Base-by-base conservation (phyloP, 2,888 invertebrate genomes). In the Ceratothoa steindachneri region DNA sequence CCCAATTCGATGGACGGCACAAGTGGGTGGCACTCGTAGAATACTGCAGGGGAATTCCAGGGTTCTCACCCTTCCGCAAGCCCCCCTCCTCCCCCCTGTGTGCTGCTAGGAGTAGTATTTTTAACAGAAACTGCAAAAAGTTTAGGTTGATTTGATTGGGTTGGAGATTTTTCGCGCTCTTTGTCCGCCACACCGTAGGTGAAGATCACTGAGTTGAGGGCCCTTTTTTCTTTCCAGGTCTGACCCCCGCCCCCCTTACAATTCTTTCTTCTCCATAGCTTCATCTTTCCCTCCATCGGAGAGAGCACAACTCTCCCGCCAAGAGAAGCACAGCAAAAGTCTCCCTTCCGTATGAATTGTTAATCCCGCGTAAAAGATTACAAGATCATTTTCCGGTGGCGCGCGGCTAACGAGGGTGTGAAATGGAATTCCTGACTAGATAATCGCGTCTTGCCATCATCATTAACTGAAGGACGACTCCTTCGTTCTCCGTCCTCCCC, bases 351-450 rank as follows among this genome's bases (percentile, higher is more conserved):
- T 66, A 55, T 66, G 30, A 66, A 66, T 29, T 29, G 30, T 28
- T 66, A 66, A 66, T 66, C 28, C 5, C 30, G 15, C 30, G 66
- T 29, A n/a, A 66, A 66, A 28, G 19, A 31, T 67, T 67, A 67
- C 67, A 67, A 29, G 67, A 52, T 51, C 52, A 60, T 60, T 60
- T 60, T 60, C 60, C 24, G 60, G 60, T 60, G 27, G 27, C 27
- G 60, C 24, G 60, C 68, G 75, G 72, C 72, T 72, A 75, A 75
- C 75, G 72, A 72, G 72, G 69, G 75, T 75, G 75, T 75, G 75
- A 75, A 75, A 75, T 75, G 72, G 72, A 72, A 75, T 69, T 72
- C 72, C 69, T 72, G 72, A 75, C 69, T 72, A 76, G 73, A 68
- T 76, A 76, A 76, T 76, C 76, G 73, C 73, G 70, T 70, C 73